Evolutionary conservation across 2,113 vertebrate species (phyloP), one percentile per base, ranked within the genome.

Genomic region (Epinephelus lanceolatus): DNA sequence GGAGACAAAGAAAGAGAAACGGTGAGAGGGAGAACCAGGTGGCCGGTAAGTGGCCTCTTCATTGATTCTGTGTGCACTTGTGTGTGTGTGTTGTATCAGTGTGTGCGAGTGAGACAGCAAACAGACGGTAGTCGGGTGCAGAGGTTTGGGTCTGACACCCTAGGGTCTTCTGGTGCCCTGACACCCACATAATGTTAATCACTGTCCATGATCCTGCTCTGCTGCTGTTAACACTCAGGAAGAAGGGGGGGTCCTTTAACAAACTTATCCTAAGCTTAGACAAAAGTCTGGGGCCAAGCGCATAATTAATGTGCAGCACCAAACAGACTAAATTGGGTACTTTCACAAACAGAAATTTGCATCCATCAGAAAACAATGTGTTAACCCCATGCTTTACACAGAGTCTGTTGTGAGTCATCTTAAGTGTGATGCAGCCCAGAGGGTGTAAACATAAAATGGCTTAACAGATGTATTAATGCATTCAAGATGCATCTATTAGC

Each of bases 171-270:
- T 55, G 42, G 57, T 84, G 86, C 51, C 68, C 78, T 77, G 86
- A 81, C 80, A 86, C 76, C 68, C 57, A 71, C 80, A 60, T 72
- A 72, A 84, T 86, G 85, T 90, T 92, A 88, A 94, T 88, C 76
- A 80, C 71, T 71, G 45, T 75, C 85, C 57, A 52, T 78, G 77
- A 86, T 82, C 75, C 68, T 40, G 86, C 65, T 81, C 71, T 77
- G 77, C 45, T 86, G 76, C 61, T 73, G 76, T 75, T 82, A 76
- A 79, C 63, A 74, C 74, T 40, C 25, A 15, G 21, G 69, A 75
- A 71, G 65, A 77, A 63, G 59, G 23, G 30, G 25, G 25, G 61
- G 69, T 75, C n/a, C 23, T 84, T 65, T 80, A 59, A 73, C 49
- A 82, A 40, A 77, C 37, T 27, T 47, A 76, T 25, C 62, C 51